These are phyloP conservation scores for Caenorhabditis sp. DNA, from an alignment of 2,888 invertebrate genomes.

Conservation along the genomic window DNA sequence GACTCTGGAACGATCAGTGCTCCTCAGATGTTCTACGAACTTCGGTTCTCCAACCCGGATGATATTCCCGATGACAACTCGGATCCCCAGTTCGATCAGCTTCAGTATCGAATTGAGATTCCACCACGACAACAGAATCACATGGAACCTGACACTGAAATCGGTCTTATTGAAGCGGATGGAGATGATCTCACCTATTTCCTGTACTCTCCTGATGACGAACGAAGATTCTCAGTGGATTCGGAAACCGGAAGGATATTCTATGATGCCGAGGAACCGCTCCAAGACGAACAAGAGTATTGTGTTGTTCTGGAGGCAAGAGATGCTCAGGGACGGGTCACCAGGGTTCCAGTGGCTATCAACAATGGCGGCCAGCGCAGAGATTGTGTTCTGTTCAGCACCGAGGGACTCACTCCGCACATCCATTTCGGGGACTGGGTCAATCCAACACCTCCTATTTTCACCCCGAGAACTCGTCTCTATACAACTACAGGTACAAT, in stretches of 20 bases:
- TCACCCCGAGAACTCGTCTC: neutral
- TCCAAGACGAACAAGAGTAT: constrained; percentile 49
- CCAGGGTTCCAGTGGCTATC: constrained; percentile 65
- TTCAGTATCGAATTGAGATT: constrained; percentile 64
- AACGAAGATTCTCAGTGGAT: constrained; percentile 54
- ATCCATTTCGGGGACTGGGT: constrained; percentile 47
- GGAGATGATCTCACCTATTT: constrained; percentile 59
- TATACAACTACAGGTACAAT: constrained; percentile 18
- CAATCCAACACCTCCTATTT: constrained; percentile 22
- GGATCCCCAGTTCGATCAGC: constrained; percentile 60
- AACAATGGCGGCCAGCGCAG: constrained; percentile 62
- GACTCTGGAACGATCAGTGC: constrained; percentile 34
- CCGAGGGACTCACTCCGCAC: constrained; percentile 32
- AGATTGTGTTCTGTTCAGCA: constrained; percentile 56
- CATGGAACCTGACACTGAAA: constrained; percentile 32
- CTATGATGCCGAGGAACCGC: constrained; percentile 39
- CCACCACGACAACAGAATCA: constrained; percentile 11
- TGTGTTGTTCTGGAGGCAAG: constrained; percentile 65
- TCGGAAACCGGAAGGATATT: constrained; percentile 54
- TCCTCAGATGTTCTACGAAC: constrained; percentile 59
- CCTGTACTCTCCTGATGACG: constrained; percentile 65
- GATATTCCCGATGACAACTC: constrained; percentile 3
- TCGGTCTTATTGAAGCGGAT: constrained; percentile 61
- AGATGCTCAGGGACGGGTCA: constrained; percentile 57
- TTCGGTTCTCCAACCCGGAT: constrained; percentile 57